Conservation (phyloP, 2,888 invertebrate genomes). For the Neoascia interrupta region DNA sequence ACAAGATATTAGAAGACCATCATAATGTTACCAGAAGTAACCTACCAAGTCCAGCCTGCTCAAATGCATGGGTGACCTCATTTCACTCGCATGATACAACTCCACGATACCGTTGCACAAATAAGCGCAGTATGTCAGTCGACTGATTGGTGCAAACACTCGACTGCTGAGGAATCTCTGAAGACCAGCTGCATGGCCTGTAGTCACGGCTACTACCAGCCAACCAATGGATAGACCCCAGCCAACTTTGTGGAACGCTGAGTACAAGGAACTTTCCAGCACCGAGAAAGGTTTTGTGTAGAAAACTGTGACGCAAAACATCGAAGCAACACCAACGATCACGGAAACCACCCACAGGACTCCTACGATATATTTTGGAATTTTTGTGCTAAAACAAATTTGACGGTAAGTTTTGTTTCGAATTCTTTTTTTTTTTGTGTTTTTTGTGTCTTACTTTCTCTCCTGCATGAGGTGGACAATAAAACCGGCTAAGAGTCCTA, state of each 20-base stretch:
- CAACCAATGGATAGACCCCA: constrained; percentile 86
- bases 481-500: constrained; percentile 85
- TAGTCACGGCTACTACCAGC: constrained; percentile 84
- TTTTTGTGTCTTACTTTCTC: constrained; percentile 82
- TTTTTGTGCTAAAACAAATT: constrained; percentile 77
- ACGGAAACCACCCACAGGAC: constrained; percentile 72
- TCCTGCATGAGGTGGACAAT: constrained; percentile 84
- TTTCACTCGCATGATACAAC: constrained; percentile 83
- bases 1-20: too few species aligned
- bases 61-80: constrained; percentile 83
- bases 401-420: neutral
- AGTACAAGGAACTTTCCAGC: constrained; percentile 84
- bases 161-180: constrained; percentile 72
- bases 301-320: constrained; percentile 84
- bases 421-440: too few species aligned
- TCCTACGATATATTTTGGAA: constrained; percentile 77
- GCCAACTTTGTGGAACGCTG: constrained; percentile 84
- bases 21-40: too few species aligned
- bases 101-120: constrained; percentile 86
- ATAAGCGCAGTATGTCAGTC: constrained; percentile 87
- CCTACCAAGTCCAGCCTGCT: constrained; percentile 84
- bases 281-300: constrained; percentile 83
- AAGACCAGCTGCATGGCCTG: constrained; percentile 83
- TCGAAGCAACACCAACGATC: constrained; percentile 81
- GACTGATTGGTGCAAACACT: constrained; percentile 84